Evolutionary conservation across 2,888 invertebrate genomes (phyloP).

Genomic region (Lampropteryx suffumata): DNA sequence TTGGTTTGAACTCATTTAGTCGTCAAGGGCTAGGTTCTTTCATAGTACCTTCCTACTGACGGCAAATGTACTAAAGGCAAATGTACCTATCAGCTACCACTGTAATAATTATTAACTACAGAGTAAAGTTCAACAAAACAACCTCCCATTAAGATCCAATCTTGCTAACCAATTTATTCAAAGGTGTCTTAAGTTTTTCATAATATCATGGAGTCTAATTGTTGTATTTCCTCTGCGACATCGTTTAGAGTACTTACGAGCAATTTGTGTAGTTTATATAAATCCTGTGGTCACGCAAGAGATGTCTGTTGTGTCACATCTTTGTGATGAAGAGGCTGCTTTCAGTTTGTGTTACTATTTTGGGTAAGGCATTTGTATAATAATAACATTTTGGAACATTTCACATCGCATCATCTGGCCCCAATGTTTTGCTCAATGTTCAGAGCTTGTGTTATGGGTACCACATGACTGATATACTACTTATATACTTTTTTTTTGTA

Average conservation of each 20-base stretch:
- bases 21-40: too few relatives aligned
- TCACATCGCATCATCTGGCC: too few relatives aligned
- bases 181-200: conserved; percentile 42
- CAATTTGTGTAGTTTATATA: conserved; percentile 77
- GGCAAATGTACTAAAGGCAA: too few relatives aligned
- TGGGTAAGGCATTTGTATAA: conserved; percentile 49
- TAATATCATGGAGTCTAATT: conserved; percentile 57
- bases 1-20: too few relatives aligned
- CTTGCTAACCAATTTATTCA: conserved; percentile 22
- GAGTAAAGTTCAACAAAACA: conserved; percentile 28
- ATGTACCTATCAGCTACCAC: too few relatives aligned
- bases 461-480: too few relatives aligned
- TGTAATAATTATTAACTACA: neutral
- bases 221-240: conserved; percentile 68
- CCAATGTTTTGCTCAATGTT: too few relatives aligned
- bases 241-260: conserved; percentile 67
- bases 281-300: conserved; percentile 57
- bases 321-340: conserved; percentile 53
- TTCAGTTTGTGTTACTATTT: conserved; percentile 48
- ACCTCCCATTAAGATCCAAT: conserved; percentile 24
- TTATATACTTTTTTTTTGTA: too few relatives aligned
- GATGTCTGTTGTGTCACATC: conserved; percentile 50
- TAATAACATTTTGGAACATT: too few relatives aligned
- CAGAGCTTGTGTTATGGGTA: too few relatives aligned
- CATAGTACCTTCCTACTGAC: too few relatives aligned